phyloP scores from a whole-genome alignment of 2,797 vertebrate species.

The Phoebastria nigripes region DNA sequence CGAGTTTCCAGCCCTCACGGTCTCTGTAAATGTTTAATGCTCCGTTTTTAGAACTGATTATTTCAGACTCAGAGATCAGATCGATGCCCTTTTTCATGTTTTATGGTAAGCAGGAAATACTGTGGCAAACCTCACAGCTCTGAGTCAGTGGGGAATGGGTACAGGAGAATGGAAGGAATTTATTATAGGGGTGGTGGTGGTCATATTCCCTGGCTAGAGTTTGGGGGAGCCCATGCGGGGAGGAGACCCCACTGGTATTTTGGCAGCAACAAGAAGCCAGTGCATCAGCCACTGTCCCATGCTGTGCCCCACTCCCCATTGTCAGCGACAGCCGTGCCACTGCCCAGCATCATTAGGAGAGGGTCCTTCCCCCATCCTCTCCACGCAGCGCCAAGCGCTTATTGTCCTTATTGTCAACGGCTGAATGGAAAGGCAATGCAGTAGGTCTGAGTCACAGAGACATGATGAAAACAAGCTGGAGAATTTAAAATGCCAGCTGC shows the following conservation, averaged over 20 bases:
- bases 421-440: neutral
- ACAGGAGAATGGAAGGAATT: neutral
- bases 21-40: neutral
- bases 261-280: neutral
- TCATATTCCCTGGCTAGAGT: neutral
- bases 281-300: neutral
- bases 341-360: neutral
- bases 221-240: rapidly evolving
- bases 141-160: neutral
- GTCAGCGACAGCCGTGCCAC: neutral
- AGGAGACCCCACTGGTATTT: neutral
- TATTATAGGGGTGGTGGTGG: neutral
- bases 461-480: neutral
- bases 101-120: neutral
- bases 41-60: neutral
- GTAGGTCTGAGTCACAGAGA: conserved; percentile 12
- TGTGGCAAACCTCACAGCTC: neutral
- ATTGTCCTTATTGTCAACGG: rapidly evolving
- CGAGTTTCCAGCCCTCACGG: neutral
- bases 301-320: neutral
- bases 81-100: neutral
- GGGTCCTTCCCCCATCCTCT: neutral
- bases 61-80: neutral
- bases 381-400: neutral
- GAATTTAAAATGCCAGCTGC: conserved; percentile 1